Conservation (phyloP, 2,797 vertebrate species). For the Microhierax caerulescens region DNA sequence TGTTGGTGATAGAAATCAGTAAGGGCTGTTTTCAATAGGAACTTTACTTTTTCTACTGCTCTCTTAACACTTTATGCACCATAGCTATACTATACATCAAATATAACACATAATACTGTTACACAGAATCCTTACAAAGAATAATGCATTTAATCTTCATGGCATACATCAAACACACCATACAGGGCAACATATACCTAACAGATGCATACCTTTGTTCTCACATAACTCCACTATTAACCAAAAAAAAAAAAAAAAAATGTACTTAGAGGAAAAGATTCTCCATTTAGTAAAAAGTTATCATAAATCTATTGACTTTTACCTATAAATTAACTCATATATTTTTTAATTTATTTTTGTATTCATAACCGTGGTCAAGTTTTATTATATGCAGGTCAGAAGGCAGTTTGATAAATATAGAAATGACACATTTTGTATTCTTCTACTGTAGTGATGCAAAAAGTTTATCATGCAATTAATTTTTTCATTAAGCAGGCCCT, state of each 20-base stretch:
- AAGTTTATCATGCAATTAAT: constrained; percentile 60
- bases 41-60: not conserved
- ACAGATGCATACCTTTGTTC: rapidly evolving
- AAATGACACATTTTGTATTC: not conserved
- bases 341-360: not conserved
- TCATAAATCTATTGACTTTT: not conserved
- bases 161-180: not conserved
- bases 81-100: not conserved
- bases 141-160: not conserved
- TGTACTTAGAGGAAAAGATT: not conserved
- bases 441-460: not conserved
- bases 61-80: not conserved
- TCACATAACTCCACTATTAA: not conserved
- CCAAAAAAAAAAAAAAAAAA: not conserved
- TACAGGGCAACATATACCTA: not conserved
- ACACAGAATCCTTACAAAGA: not conserved
- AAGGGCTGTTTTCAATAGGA: not conserved
- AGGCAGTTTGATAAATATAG: constrained; percentile 14
- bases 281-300: not conserved
- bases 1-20: not conserved
- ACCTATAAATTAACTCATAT: not conserved
- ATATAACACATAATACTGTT: not conserved
- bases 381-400: constrained; percentile 2
- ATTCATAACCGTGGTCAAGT: not conserved
- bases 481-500: constrained; percentile 50